Evolutionary conservation across 2,113 vertebrate species (phyloP).

Genomic region (Dermatemys mawii): DNA sequence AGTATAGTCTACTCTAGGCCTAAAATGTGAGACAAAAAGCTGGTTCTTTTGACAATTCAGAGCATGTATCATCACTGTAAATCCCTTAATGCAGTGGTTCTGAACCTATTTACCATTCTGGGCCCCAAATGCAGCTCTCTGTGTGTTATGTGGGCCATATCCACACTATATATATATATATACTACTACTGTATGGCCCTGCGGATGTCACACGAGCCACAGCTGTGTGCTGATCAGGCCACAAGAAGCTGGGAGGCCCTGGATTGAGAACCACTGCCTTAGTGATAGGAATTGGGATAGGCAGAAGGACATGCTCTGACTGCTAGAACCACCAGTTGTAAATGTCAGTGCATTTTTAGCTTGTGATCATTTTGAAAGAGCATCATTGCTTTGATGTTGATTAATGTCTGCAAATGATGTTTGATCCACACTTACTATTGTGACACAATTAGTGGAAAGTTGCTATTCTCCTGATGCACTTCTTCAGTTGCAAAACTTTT

Average conservation of each 20-base stretch:
- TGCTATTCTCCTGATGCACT: conserved; percentile 48
- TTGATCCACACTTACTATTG: not conserved
- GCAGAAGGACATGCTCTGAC: not conserved
- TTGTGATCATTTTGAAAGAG: not conserved
- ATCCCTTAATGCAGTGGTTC: not conserved
- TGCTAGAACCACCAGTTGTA: not conserved
- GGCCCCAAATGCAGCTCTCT: no score
- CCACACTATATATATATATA: no score
- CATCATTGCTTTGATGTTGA: not conserved
- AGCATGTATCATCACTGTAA: not conserved
- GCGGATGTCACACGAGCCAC: no score
- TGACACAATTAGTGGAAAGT: not conserved
- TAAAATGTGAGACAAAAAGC: not conserved
- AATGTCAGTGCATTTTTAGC: not conserved
- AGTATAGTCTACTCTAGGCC: not conserved
- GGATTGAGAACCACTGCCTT: no score
- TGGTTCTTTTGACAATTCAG: not conserved
- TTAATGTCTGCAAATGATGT: not conserved
- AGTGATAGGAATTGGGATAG: not conserved
- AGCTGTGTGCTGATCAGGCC: no score
- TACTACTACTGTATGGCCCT: no score
- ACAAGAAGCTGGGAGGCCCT: no score
- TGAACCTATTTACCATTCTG: no score
- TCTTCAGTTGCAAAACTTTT: conserved; percentile 57
- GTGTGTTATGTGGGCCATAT: no score